These are phyloP conservation scores for Bombus polaris DNA, from an alignment of 1,140 invertebrate species.

Conservation along the genomic window DNA sequence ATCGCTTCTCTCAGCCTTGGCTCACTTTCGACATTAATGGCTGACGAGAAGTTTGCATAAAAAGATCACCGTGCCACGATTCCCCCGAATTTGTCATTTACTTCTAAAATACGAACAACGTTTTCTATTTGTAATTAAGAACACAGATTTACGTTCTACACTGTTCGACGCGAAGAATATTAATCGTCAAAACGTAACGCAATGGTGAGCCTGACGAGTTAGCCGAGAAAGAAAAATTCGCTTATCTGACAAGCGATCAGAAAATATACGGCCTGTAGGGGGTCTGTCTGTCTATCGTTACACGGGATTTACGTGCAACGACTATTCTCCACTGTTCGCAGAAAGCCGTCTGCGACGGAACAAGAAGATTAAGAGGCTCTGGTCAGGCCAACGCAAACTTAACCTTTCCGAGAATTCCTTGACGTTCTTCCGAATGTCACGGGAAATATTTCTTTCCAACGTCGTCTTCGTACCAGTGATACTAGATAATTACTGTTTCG, in stretches of 20 bases:
- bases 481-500: too few relatives aligned
- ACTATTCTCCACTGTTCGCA: neutral
- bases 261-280: neutral
- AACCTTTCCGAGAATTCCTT: neutral
- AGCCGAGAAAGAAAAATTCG: too few relatives aligned
- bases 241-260: neutral
- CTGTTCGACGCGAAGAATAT: too few relatives aligned
- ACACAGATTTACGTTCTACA: too few relatives aligned
- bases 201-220: neutral
- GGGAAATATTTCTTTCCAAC: too few relatives aligned
- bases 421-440: too few relatives aligned
- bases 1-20: too few relatives aligned
- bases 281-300: neutral
- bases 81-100: neutral
- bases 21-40: neutral
- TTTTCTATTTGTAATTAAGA: neutral
- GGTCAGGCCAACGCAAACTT: neutral
- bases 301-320: neutral
- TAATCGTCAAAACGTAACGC: too few relatives aligned
- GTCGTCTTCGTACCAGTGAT: too few relatives aligned
- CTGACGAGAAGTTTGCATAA: neutral
- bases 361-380: neutral
- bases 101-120: neutral
- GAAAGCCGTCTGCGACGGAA: neutral
- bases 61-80: neutral